Evolutionary conservation across 2,797 vertebrate genomes (phyloP).

Genomic region (Pseudocheirus occidentalis): DNA sequence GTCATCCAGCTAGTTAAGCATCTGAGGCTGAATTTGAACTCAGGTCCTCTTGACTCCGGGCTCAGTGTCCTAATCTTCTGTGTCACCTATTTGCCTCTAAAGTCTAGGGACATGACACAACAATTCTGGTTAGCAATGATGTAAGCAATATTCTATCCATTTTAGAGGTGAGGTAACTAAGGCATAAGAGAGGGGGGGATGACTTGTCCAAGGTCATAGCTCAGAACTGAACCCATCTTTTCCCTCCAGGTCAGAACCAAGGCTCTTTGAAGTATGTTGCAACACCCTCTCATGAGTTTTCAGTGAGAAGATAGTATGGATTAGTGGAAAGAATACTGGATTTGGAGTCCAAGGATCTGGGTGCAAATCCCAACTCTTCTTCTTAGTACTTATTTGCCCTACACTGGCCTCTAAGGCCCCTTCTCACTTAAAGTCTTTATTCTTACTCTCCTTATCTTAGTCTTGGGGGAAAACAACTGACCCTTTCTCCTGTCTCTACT

Average conservation of each 20-base stretch:
- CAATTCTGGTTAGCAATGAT: neutral
- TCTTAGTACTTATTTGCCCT: neutral
- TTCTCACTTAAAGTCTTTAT: neutral
- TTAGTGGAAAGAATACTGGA: neutral
- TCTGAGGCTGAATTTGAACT: neutral
- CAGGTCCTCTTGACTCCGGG: neutral
- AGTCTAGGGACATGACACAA: neutral
- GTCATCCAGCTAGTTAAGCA: neutral
- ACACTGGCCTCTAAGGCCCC: neutral
- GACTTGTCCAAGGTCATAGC: neutral
- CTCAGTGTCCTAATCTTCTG: neutral
- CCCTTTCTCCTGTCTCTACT: neutral
- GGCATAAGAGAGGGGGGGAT: neutral
- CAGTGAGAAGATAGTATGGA: neutral
- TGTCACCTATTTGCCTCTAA: neutral
- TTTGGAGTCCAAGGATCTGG: neutral
- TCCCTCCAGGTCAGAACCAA: neutral
- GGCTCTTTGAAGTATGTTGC: neutral
- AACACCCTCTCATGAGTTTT: neutral
- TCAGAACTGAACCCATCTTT: neutral
- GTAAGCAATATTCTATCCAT: neutral
- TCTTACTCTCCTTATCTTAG: neutral
- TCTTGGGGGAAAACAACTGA: neutral
- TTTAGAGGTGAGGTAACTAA: neutral
- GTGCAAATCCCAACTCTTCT: neutral